Conservation (phyloP, 2,888 invertebrate genomes). For the Helleia helle region DNA sequence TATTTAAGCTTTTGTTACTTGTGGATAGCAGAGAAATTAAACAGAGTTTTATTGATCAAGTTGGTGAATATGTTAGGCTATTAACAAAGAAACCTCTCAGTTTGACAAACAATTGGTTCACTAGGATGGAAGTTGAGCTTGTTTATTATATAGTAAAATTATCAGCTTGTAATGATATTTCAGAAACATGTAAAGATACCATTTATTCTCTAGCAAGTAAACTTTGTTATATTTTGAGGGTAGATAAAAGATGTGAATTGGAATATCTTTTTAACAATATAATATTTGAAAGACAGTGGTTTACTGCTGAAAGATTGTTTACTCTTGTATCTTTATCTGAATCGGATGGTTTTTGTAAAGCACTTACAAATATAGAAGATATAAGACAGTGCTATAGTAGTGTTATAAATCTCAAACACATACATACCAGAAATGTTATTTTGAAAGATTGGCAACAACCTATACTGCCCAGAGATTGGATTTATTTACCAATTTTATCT, state of each 20-base stretch:
- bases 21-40: constrained; percentile 44
- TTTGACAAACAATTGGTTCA: constrained; percentile 76
- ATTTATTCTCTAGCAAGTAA: constrained; percentile 74
- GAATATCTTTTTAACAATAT: constrained; percentile 72
- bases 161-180: constrained; percentile 39
- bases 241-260: constrained; percentile 73
- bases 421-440: constrained; percentile 45
- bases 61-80: constrained; percentile 49
- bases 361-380: constrained; percentile 41
- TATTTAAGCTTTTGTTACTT: constrained; percentile 43
- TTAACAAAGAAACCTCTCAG: constrained; percentile 43
- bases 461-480: constrained; percentile 86
- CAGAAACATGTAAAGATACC: constrained; percentile 60
- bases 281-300: constrained; percentile 76
- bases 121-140: constrained; percentile 76
- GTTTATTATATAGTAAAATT: constrained; percentile 66
- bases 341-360: constrained; percentile 50
- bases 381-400: constrained; percentile 59
- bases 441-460: constrained; percentile 73
- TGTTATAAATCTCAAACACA: constrained; percentile 46
- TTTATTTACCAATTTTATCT: constrained; percentile 80
- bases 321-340: constrained; percentile 67
- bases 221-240: constrained; percentile 73
- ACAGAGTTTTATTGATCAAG: constrained; percentile 46
- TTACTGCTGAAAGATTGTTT: constrained; percentile 71